phyloP scores from a whole-genome alignment of 2,797 vertebrate genomes.

The Xerus rutilus region DNA sequence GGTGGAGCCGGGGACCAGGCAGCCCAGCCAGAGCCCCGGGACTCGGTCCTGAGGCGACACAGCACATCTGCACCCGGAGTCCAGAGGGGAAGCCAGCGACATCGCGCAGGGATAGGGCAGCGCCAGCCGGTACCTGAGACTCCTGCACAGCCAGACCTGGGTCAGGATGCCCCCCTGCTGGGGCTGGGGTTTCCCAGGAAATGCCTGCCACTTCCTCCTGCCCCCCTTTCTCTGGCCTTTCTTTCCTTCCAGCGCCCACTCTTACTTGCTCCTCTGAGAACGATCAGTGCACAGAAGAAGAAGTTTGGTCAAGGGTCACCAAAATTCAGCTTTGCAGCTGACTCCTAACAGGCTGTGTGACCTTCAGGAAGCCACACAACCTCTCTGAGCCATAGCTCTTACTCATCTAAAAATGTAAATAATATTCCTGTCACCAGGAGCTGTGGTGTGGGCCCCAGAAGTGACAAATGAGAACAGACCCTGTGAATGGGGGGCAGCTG shows the following conservation, averaged over 20 bases:
- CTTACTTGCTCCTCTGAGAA: too few relatives aligned
- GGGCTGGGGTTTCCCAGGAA: neutral
- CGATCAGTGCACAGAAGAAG: neutral
- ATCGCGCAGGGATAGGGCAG: too few relatives aligned
- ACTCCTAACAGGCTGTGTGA: neutral
- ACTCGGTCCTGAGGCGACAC: neutral
- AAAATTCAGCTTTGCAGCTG: too few relatives aligned
- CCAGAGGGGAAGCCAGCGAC: too few relatives aligned
- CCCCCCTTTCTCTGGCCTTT: too few relatives aligned
- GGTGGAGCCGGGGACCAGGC: neutral
- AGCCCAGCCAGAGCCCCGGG: neutral
- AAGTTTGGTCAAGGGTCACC: neutral
- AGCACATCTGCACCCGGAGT: rapidly evolving
- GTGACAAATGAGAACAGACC: neutral
- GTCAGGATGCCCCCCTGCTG: too few relatives aligned
- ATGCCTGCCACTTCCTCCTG: neutral
- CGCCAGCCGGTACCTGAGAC: neutral
- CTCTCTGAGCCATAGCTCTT: neutral
- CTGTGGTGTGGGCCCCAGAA: rapidly evolving
- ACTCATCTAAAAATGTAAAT: neutral
- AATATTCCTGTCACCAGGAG: neutral
- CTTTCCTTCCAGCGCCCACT: neutral
- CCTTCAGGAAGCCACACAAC: neutral
- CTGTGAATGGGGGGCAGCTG: neutral
- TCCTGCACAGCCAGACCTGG: rapidly evolving